These are phyloP conservation scores for Oceanodroma leucorhoa DNA, from an alignment of 2,797 vertebrate species.

Conservation along the genomic window DNA sequence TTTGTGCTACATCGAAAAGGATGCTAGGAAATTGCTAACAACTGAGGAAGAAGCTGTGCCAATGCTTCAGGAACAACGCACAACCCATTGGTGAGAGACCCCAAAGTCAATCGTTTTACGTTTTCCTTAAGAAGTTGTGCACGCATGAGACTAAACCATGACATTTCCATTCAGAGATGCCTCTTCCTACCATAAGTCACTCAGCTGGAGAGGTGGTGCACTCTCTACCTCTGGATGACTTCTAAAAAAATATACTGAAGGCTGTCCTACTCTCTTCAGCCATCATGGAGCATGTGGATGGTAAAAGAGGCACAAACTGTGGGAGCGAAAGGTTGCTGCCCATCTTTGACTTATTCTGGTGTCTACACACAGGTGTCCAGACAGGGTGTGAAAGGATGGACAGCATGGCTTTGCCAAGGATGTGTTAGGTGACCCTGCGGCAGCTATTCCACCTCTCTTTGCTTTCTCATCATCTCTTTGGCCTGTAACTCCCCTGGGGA, in stretches of 20 bases:
- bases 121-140: not conserved
- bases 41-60: not conserved
- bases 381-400: not conserved
- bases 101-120: not conserved
- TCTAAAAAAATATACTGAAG: not conserved
- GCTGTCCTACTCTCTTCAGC: not conserved
- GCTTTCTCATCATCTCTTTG: not conserved
- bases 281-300: not conserved
- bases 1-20: not conserved
- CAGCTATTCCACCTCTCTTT: not conserved
- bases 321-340: not conserved
- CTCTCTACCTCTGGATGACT: not conserved
- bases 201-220: not conserved
- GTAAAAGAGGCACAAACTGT: not conserved
- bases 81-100: fast-evolving
- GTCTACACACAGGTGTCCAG: not conserved
- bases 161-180: not conserved
- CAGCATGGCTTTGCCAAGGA: not conserved
- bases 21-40: not conserved
- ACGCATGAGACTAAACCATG: not conserved
- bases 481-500: not conserved
- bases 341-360: not conserved
- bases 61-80: not conserved
- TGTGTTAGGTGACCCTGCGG: not conserved
- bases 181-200: not conserved